These are phyloP conservation scores for Trichonephila clavata DNA, from an alignment of 1,140 invertebrate genomes.

Conservation along the genomic window DNA sequence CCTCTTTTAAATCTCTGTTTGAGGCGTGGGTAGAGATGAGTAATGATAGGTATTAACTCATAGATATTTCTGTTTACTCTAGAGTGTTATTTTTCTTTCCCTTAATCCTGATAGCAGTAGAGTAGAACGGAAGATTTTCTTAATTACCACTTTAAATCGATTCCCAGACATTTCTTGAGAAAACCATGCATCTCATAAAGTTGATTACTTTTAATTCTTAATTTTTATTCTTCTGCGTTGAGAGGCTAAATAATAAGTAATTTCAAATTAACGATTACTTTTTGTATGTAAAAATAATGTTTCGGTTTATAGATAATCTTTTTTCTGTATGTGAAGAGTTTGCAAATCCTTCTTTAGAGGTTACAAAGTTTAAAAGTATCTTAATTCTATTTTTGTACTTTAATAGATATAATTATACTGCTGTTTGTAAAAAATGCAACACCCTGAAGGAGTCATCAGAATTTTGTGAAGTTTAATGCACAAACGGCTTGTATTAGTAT, in stretches of 20 bases:
- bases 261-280: not conserved
- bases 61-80: constrained; percentile 23
- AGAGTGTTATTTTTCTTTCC: not conserved
- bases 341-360: no score
- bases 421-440: no score
- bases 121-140: constrained; percentile 26
- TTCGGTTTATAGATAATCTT: no score
- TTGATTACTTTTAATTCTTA: not conserved
- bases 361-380: no score
- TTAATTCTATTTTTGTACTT: no score
- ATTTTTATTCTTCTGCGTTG: not conserved
- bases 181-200: not conserved
- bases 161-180: not conserved
- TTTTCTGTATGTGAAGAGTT: no score
- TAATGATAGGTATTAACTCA: constrained; percentile 30
- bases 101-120: constrained; percentile 24
- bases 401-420: no score
- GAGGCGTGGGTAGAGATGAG: not conserved
- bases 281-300: no score
- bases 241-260: not conserved
- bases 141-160: constrained; percentile 10
- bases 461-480: no score
- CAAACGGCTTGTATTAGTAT: no score
- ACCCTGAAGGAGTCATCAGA: no score
- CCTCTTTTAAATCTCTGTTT: not conserved